These are phyloP conservation scores for Lacerta viridis DNA, from an alignment of 2,797 vertebrate genomes.

Conservation along the genomic window DNA sequence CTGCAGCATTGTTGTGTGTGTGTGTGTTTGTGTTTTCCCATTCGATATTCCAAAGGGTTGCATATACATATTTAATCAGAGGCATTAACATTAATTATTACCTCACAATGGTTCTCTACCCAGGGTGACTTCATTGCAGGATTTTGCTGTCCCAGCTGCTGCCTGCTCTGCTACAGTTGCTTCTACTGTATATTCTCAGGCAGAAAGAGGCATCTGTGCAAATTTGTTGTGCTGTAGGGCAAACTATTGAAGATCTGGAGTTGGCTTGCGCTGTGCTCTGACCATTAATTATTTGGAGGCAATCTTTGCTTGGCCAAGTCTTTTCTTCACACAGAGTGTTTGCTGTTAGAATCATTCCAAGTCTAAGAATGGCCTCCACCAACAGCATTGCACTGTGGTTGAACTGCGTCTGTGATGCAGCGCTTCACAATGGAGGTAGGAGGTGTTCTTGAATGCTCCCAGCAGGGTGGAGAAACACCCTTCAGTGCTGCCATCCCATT, in stretches of 20 bases:
- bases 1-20: too few species aligned
- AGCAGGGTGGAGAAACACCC: not conserved
- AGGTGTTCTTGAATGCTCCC: not conserved
- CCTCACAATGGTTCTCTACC: not conserved
- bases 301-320: not conserved
- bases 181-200: not conserved
- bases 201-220: not conserved
- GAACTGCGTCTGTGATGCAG: not conserved
- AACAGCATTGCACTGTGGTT: too few species aligned
- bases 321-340: not conserved
- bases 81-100: conserved; percentile 34
- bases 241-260: not conserved
- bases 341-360: not conserved
- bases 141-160: not conserved
- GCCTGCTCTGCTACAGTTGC: not conserved
- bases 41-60: not conserved
- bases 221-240: not conserved
- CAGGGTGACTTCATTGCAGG: not conserved
- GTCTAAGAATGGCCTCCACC: not conserved
- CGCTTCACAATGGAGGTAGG: not conserved
- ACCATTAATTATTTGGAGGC: not conserved
- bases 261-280: not conserved
- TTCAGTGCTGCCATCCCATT: not conserved
- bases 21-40: not conserved
- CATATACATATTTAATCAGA: conserved; percentile 32